A percentile compares a stretch with the other conserved stretches of the same genome.
Evolutionary conservation across 1,140 invertebrate species (phyloP).

Genomic region (Drosophila chauvacae): DNA sequence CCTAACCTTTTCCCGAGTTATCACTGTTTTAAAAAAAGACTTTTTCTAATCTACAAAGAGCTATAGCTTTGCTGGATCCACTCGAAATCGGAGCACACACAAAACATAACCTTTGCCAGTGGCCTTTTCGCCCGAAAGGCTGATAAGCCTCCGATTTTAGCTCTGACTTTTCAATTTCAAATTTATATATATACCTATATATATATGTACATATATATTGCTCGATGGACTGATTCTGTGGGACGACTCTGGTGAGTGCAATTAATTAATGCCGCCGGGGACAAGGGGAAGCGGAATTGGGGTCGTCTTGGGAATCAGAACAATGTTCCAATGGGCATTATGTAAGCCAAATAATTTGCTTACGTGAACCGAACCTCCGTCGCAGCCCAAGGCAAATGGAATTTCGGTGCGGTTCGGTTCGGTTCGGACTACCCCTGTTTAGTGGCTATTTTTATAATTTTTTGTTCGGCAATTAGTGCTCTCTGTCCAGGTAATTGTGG

Average conservation of each 20-base stretch:
- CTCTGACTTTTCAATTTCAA: conserved; percentile 47
- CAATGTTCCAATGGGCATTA: conserved; percentile 33
- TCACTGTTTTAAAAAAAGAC: neutral
- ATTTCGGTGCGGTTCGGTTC: conserved; percentile 10
- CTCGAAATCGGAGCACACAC: conserved; percentile 22
- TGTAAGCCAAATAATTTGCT: conserved; percentile 32
- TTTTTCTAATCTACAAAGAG: neutral
- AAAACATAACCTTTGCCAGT: conserved; percentile 65
- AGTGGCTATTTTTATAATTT: conserved; percentile 14
- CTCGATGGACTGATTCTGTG: conserved; percentile 27
- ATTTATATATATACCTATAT: neutral
- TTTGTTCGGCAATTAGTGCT: conserved; percentile 18
- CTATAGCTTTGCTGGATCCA: conserved; percentile 7
- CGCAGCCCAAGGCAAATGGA: conserved; percentile 24
- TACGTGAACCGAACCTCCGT: conserved; percentile 19
- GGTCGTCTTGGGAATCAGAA: conserved; percentile 39
- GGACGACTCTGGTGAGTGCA: conserved; percentile 40
- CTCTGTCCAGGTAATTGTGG: conserved; percentile 27
- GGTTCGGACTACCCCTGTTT: neutral
- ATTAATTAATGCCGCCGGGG: conserved; percentile 55
- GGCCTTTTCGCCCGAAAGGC: conserved; percentile 52
- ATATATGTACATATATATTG: neutral
- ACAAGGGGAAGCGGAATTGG: conserved; percentile 32
- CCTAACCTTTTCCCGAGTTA: neutral
- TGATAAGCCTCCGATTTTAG: conserved; percentile 55